Percentiles rank a stretch among this genome's conserved stretches.
Conservation (phyloP, 1,140 invertebrate species). For the Arion vulgaris region DNA sequence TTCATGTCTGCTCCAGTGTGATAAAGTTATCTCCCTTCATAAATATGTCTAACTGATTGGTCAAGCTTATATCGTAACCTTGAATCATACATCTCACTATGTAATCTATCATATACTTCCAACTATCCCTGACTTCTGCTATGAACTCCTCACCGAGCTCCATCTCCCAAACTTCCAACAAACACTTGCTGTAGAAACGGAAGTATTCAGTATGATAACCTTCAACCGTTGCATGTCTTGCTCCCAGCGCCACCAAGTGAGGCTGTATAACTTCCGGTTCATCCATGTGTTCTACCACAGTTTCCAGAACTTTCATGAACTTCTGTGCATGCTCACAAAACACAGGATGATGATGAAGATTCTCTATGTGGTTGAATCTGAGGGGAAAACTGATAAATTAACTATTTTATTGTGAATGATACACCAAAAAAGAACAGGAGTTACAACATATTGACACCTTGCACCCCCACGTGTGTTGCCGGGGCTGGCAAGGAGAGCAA, state of each 20-base stretch:
- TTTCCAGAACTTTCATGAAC: slow-evolving; percentile 58
- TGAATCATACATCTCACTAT: slow-evolving; percentile 51
- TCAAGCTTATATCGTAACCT: slow-evolving; percentile 55
- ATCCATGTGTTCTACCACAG: slow-evolving; percentile 57
- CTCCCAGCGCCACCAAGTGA: slow-evolving; percentile 54
- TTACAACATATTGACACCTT: too few relatives aligned
- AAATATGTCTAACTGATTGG: slow-evolving; percentile 35
- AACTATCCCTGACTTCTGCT: slow-evolving; percentile 54
- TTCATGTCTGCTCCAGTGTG: neutral
- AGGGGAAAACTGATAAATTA: too few relatives aligned
- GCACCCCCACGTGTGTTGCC: too few relatives aligned
- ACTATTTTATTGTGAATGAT: too few relatives aligned
- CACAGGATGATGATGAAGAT: slow-evolving; percentile 33
- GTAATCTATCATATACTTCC: slow-evolving; percentile 52
- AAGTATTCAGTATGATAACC: slow-evolving; percentile 57
- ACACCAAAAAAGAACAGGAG: too few relatives aligned
- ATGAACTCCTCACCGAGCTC: slow-evolving; percentile 59
- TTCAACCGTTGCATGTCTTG: slow-evolving; percentile 55
- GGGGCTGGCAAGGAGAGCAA: too few relatives aligned
- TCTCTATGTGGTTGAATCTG: slow-evolving; percentile 46
- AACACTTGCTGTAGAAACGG: slow-evolving; percentile 52
- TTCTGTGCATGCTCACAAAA: slow-evolving; percentile 52
- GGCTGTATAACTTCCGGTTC: slow-evolving; percentile 46
- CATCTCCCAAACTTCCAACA: slow-evolving; percentile 58
- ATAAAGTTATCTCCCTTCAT: neutral